Evolutionary conservation across 2,888 invertebrate genomes (phyloP).

Genomic region (Idaea straminata): DNA sequence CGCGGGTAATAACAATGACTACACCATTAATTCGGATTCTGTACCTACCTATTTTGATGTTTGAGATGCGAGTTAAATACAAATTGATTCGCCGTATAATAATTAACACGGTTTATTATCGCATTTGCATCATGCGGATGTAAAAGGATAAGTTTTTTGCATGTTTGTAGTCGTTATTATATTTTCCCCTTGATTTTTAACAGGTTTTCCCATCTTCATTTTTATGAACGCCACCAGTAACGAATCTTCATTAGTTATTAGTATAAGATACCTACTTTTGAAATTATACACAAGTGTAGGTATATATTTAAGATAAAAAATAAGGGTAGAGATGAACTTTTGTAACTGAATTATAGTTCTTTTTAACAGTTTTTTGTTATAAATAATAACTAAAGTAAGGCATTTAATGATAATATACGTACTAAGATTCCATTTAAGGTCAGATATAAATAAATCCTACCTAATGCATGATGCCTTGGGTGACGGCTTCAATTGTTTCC

Average conservation of each 20-base stretch:
- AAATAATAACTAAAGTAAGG: background rate
- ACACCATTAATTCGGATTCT: slow-evolving; percentile 34
- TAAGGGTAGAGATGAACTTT: no score
- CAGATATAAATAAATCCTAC: slow-evolving; percentile 2
- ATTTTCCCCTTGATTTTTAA: background rate
- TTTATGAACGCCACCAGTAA: no score
- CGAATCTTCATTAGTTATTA: no score
- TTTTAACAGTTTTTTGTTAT: background rate
- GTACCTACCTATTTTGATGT: slow-evolving; percentile 29
- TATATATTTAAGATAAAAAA: no score
- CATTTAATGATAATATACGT: background rate
- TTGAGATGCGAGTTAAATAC: slow-evolving; percentile 29
- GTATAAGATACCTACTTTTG: no score
- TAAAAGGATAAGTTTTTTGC: slow-evolving; percentile 14
- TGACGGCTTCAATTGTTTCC: slow-evolving; percentile 1
- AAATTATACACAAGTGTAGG: no score
- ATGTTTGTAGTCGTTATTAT: background rate
- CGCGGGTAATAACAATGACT: slow-evolving; percentile 42
- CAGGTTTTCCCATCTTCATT: background rate
- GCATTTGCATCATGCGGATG: slow-evolving; percentile 15
- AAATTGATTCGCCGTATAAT: slow-evolving; percentile 22
- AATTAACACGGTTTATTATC: slow-evolving; percentile 20
- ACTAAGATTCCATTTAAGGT: background rate
- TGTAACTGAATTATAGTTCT: background rate
- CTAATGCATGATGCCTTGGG: slow-evolving; percentile 3